phyloP scores from a whole-genome alignment of 2,888 invertebrate genomes.

The Agrochola macilenta region DNA sequence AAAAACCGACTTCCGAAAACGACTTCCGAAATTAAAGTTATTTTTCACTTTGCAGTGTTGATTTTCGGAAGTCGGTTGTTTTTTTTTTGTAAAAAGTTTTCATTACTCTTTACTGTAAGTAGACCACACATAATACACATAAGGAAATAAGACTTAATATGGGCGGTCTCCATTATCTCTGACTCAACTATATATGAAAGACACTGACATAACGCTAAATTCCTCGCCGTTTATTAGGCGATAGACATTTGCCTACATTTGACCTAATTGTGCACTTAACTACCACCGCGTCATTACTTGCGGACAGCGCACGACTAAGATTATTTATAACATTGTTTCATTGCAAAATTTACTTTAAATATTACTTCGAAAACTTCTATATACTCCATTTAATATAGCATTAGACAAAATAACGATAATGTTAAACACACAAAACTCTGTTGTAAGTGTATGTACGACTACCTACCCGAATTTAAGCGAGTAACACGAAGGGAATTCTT shows the following conservation, averaged over 20 bases:
- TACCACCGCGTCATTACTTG: conserved; percentile 66
- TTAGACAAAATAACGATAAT: too few species aligned
- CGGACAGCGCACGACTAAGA: conserved; percentile 62
- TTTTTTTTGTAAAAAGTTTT: too few species aligned
- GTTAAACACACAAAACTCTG: too few species aligned
- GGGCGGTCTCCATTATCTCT: conserved; percentile 36
- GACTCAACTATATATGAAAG: conserved; percentile 38
- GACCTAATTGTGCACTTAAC: conserved; percentile 69
- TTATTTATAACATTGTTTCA: conserved; percentile 57
- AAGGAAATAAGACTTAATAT: conserved; percentile 8
- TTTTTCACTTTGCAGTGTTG: too few species aligned
- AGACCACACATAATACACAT: background rate
- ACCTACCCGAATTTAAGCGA: too few species aligned
- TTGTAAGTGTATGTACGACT: too few species aligned
- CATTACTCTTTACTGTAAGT: background rate
- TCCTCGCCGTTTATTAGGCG: conserved; percentile 59
- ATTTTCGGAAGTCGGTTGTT: too few species aligned
- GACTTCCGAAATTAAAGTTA: too few species aligned
- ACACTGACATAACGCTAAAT: conserved; percentile 50
- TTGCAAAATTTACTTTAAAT: conserved; percentile 53
- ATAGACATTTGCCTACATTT: conserved; percentile 65
- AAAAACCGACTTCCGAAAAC: too few species aligned
- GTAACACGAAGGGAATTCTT: too few species aligned
- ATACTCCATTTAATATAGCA: background rate
- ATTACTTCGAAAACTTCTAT: conserved; percentile 15